These are phyloP conservation scores for Opisthograptis luteolata DNA, from an alignment of 2,888 invertebrate genomes.

Conservation along the genomic window DNA sequence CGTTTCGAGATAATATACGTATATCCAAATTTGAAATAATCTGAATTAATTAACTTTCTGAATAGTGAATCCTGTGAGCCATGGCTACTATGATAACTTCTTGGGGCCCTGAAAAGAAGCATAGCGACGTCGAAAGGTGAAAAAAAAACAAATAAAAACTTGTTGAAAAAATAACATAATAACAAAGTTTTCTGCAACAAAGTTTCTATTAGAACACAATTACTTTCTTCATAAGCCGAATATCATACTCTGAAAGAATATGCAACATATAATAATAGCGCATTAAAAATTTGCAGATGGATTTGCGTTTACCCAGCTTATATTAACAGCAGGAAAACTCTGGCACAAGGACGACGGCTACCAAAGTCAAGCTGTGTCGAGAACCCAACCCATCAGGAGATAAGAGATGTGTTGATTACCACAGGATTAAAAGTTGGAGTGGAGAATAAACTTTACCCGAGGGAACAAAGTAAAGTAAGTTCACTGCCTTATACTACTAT, in stretches of 20 bases:
- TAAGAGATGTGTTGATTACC: conserved; percentile 94
- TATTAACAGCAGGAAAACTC: conserved; percentile 95
- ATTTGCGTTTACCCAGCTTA: conserved; percentile 98
- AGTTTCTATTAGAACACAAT: too few species aligned
- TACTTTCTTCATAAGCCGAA: too few species aligned
- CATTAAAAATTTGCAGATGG: conserved; percentile 90
- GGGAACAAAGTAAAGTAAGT: conserved; percentile 92
- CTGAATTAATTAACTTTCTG: not conserved
- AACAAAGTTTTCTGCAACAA: too few species aligned
- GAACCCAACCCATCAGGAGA: conserved; percentile 97
- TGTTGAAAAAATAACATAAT: too few species aligned
- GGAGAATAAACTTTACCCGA: conserved; percentile 96
- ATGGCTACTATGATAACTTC: conserved; percentile 83
- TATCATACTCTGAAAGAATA: too few species aligned
- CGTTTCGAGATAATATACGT: too few species aligned
- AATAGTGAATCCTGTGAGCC: conserved; percentile 12
- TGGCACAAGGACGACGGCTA: conserved; percentile 94
- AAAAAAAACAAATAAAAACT: too few species aligned
- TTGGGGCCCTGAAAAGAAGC: conserved; percentile 90
- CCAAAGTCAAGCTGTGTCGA: conserved; percentile 94
- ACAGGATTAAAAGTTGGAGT: conserved; percentile 94
- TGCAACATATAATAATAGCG: too few species aligned
- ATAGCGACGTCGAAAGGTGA: conserved; percentile 87
- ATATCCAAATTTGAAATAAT: too few species aligned
- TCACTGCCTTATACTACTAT: too few species aligned